These are phyloP conservation scores for Lochmaea crataegi DNA, from an alignment of 2,888 invertebrate species.

Conservation along the genomic window DNA sequence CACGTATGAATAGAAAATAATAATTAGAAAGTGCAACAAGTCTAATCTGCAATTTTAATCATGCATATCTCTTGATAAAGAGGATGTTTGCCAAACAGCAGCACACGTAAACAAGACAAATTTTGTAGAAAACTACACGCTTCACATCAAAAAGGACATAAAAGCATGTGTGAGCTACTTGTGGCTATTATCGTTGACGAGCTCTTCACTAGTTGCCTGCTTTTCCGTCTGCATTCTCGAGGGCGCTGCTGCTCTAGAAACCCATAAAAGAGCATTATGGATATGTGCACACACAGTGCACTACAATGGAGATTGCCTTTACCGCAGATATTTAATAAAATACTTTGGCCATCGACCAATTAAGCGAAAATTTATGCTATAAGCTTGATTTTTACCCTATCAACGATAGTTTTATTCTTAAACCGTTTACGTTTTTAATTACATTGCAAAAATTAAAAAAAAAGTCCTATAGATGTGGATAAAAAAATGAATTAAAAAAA, in stretches of 20 bases:
- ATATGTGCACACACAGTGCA: conserved; percentile 45
- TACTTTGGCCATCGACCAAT: conserved; percentile 47
- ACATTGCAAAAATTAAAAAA: neutral
- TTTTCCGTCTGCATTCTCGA: conserved; percentile 54
- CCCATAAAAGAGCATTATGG: conserved; percentile 54
- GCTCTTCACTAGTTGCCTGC: conserved; percentile 59
- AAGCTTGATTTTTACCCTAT: conserved; percentile 34
- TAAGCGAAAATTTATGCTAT: conserved; percentile 36
- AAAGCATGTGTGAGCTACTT: conserved; percentile 63
- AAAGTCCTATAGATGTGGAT: too few relatives aligned
- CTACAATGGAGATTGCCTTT: conserved; percentile 22
- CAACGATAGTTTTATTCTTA: neutral
- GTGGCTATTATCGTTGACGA: conserved; percentile 63
- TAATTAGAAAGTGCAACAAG: conserved; percentile 47
- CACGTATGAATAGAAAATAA: conserved; percentile 34
- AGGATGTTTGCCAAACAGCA: conserved; percentile 48
- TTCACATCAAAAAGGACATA: conserved; percentile 61
- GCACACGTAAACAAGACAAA: conserved; percentile 60
- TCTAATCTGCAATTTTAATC: conserved; percentile 49
- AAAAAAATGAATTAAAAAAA: too few relatives aligned
- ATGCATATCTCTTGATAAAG: conserved; percentile 46
- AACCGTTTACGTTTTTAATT: neutral
- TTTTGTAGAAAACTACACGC: conserved; percentile 61
- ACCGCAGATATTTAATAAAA: conserved; percentile 49
- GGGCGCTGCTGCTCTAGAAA: conserved; percentile 52